Evolutionary conservation across 2,113 vertebrate genomes (phyloP).

Genomic region (Eulacestoma nigropectus): DNA sequence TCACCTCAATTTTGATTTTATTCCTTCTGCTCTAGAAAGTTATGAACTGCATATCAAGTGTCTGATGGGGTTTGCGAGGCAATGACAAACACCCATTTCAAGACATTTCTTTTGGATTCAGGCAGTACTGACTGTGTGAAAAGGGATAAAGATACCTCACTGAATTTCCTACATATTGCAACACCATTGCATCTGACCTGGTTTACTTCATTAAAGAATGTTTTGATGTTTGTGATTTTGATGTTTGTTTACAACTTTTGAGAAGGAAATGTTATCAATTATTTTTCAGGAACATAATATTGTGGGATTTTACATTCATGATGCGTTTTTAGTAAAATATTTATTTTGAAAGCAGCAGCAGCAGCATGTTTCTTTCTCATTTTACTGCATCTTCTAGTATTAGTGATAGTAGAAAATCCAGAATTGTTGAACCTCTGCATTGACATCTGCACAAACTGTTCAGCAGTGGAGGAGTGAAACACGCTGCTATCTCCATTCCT

Average conservation of each 20-base stretch:
- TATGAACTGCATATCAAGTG: neutral
- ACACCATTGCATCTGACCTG: neutral
- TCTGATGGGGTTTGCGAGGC: neutral
- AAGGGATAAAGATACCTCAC: neutral
- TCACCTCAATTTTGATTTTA: conserved; percentile 40
- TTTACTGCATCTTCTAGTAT: neutral
- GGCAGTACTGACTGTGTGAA: neutral
- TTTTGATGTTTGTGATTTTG: neutral
- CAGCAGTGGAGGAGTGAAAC: neutral
- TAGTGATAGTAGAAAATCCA: neutral
- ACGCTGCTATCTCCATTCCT: neutral
- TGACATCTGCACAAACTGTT: neutral
- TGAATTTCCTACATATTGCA: neutral
- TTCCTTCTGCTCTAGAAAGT: conserved; percentile 27
- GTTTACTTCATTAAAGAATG: neutral
- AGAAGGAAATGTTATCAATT: neutral
- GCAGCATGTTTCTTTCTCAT: neutral
- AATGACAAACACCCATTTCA: neutral
- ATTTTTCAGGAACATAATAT: neutral
- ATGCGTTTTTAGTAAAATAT: neutral
- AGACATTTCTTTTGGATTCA: neutral
- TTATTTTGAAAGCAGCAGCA: neutral
- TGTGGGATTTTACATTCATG: neutral
- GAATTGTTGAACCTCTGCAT: neutral
- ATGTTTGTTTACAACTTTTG: neutral